Percentiles rank a stretch among this genome's conserved stretches.
These are phyloP conservation scores for Heliothis subflexa DNA, from an alignment of 1,140 invertebrate species.

Conservation along the genomic window DNA sequence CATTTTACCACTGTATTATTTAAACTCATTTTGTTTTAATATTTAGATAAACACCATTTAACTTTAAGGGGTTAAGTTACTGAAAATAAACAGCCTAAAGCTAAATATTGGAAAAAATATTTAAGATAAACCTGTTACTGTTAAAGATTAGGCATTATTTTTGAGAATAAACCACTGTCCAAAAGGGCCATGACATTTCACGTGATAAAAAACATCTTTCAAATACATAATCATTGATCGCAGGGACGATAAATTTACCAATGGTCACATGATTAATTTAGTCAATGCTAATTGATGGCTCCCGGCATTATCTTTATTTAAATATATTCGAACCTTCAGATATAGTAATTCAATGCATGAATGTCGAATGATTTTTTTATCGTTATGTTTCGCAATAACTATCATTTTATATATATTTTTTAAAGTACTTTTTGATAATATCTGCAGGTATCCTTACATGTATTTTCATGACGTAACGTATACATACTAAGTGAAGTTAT, in stretches of 20 bases:
- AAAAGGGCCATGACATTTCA: slow-evolving; percentile 38
- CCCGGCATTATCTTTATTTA: slow-evolving; percentile 19
- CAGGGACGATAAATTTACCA: slow-evolving; percentile 25
- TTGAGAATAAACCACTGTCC: background rate
- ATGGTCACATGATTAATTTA: slow-evolving; percentile 32
- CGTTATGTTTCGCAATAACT: background rate
- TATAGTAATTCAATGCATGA: slow-evolving; percentile 13
- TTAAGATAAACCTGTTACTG: background rate
- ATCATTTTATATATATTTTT: background rate
- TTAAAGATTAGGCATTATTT: too few relatives aligned
- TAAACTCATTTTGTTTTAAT: too few relatives aligned
- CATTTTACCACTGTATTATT: too few relatives aligned
- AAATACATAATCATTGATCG: slow-evolving; percentile 19
- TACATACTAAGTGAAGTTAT: background rate
- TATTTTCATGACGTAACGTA: too few relatives aligned
- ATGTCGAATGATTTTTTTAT: slow-evolving; percentile 2
- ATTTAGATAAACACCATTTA: too few relatives aligned
- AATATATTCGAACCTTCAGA: slow-evolving; percentile 23
- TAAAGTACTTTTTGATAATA: background rate
- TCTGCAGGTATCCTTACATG: background rate
- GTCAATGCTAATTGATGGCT: slow-evolving; percentile 41
- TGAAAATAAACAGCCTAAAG: background rate
- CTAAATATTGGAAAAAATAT: background rate
- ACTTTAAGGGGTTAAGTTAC: too few relatives aligned
- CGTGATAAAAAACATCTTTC: slow-evolving; percentile 10